A percentile compares a stretch with the other conserved stretches of the same genome.
phyloP scores from a whole-genome alignment of 1,140 invertebrate species.

The Cyclargus thomasi region DNA sequence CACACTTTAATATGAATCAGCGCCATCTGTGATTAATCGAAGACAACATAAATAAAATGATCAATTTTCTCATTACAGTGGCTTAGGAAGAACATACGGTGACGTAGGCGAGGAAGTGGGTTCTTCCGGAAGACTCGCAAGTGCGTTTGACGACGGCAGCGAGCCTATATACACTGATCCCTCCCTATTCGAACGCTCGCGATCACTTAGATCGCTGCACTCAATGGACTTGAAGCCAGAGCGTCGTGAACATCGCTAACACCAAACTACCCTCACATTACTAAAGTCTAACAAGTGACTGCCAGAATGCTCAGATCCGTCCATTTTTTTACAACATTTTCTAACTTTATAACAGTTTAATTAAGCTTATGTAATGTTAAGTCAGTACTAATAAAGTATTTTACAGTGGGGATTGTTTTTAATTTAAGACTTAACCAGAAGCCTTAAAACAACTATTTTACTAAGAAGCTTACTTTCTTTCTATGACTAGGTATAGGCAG shows the following conservation, averaged over 20 bases:
- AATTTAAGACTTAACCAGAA: not conserved
- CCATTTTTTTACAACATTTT: conserved; percentile 31
- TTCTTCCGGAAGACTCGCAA: conserved; percentile 60
- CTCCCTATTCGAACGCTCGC: conserved; percentile 89
- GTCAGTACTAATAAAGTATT: conserved; percentile 63
- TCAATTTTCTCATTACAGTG: conserved; percentile 43
- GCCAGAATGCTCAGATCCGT: conserved; percentile 46
- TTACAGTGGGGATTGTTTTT: conserved; percentile 41
- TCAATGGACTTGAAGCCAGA: conserved; percentile 66
- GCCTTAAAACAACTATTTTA: too few species aligned
- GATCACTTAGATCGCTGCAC: conserved; percentile 77
- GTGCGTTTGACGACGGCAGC: conserved; percentile 86
- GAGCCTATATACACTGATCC: conserved; percentile 96
- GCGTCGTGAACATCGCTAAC: conserved; percentile 53
- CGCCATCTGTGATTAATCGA: too few species aligned
- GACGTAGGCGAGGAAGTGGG: conserved; percentile 61
- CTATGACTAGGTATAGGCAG: too few species aligned
- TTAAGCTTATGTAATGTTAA: conserved; percentile 46
- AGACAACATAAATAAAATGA: not conserved
- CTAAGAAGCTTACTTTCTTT: too few species aligned
- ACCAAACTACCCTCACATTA: conserved; percentile 21
- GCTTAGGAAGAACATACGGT: conserved; percentile 65
- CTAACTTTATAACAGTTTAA: conserved; percentile 36
- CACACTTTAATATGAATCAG: too few species aligned
- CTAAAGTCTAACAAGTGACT: conserved; percentile 27